A percentile compares a stretch with the other conserved stretches of the same genome.
Evolutionary conservation across 2,113 vertebrate genomes (phyloP).

Genomic region (Bungarus multicinctus): DNA sequence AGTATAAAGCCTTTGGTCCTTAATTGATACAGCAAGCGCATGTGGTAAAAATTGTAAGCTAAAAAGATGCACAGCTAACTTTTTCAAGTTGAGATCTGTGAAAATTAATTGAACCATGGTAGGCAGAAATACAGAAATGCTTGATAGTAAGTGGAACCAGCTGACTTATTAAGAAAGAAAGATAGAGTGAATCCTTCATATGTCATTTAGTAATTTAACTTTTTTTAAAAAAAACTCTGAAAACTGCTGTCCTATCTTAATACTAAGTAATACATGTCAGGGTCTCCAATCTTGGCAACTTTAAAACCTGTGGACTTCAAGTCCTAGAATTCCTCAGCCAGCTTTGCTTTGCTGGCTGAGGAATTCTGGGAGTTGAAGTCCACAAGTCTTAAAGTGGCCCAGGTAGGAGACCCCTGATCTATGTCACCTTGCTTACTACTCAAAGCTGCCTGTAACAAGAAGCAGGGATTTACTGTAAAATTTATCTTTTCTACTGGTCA

Average conservation of each 20-base stretch:
- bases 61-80: not conserved
- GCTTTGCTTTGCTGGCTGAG: too few relatives aligned
- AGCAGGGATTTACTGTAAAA: not conserved
- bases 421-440: not conserved
- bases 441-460: not conserved
- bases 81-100: not conserved
- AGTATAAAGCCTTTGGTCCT: not conserved
- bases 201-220: not conserved
- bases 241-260: not conserved
- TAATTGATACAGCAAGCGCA: not conserved
- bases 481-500: not conserved
- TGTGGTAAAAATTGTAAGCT: not conserved
- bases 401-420: not conserved
- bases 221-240: not conserved
- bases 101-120: not conserved
- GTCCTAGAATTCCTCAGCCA: too few relatives aligned
- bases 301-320: too few relatives aligned
- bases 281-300: too few relatives aligned
- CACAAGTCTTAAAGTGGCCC: too few relatives aligned
- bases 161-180: not conserved
- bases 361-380: too few relatives aligned
- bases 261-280: not conserved
- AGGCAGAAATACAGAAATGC: not conserved
- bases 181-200: not conserved
- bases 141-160: conserved; percentile 2